phyloP scores from a whole-genome alignment of 1,140 invertebrate genomes.

The Choristoneura fumiferana region DNA sequence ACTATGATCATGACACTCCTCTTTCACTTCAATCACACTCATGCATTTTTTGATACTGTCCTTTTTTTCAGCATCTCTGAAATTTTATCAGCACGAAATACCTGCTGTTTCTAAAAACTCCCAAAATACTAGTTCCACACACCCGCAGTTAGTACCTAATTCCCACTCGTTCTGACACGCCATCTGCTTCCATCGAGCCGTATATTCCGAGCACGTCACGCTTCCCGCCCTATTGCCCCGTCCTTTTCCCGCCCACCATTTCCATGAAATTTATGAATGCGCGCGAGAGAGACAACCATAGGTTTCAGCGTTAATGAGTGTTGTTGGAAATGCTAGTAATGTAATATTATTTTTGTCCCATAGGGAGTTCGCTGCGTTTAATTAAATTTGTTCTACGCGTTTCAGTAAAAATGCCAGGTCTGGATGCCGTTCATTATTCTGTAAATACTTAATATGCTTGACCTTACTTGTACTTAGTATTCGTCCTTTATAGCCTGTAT shows the following conservation, averaged over 20 bases:
- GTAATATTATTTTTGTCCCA: conserved; percentile 6
- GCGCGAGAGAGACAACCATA: conserved; percentile 30
- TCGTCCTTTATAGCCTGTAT: no score
- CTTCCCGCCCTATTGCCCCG: conserved; percentile 31
- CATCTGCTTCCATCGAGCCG: conserved; percentile 23
- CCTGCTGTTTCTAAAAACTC: no score
- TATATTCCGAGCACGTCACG: conserved; percentile 39
- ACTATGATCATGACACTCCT: no score
- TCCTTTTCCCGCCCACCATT: conserved; percentile 27
- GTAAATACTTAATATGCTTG: no score
- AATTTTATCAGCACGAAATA: no score
- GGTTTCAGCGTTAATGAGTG: conserved; percentile 23
- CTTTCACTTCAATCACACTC: no score
- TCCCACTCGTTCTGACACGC: conserved; percentile 18
- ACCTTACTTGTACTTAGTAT: no score
- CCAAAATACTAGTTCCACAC: no score
- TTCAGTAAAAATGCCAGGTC: background rate
- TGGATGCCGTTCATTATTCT: no score
- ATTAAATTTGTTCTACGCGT: conserved; percentile 9
- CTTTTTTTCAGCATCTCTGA: no score
- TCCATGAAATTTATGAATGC: conserved; percentile 22
- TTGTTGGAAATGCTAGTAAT: conserved; percentile 16
- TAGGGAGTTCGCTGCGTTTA: conserved; percentile 3
- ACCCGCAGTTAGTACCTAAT: no score
- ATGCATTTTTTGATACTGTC: no score